phyloP scores from a whole-genome alignment of 2,113 vertebrate genomes.

The Rafetus swinhoei region DNA sequence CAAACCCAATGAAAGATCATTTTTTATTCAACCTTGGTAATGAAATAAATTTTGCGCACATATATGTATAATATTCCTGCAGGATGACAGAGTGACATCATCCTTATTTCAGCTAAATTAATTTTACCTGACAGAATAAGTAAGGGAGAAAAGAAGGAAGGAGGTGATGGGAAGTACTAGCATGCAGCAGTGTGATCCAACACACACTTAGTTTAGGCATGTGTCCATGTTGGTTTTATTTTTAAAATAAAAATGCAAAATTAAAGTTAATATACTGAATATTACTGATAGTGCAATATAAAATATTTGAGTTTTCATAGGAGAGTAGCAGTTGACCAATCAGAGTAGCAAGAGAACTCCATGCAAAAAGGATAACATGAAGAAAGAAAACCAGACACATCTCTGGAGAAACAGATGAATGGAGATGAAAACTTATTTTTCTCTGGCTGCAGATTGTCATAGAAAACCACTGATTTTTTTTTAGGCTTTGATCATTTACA shows the following conservation, averaged over 20 bases:
- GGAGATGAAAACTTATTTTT: neutral
- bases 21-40: too few relatives aligned
- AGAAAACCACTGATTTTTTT: neutral
- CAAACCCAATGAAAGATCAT: too few relatives aligned
- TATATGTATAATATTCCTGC: too few relatives aligned
- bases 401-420: neutral
- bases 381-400: neutral
- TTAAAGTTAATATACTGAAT: conserved; percentile 12
- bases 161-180: neutral
- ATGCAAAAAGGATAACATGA: neutral
- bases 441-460: neutral
- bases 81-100: too few relatives aligned
- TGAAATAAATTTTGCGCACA: too few relatives aligned
- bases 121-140: neutral
- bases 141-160: neutral
- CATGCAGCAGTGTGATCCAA: conserved; percentile 5
- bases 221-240: neutral
- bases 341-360: neutral
- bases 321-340: neutral
- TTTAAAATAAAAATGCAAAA: conserved; percentile 29
- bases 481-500: neutral
- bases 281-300: neutral
- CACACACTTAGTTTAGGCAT: neutral
- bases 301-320: neutral
- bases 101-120: neutral